Evolutionary conservation across 1,140 invertebrate genomes (phyloP), one percentile per base, ranked within the genome.

Genomic region (Drosophila simulans): DNA sequence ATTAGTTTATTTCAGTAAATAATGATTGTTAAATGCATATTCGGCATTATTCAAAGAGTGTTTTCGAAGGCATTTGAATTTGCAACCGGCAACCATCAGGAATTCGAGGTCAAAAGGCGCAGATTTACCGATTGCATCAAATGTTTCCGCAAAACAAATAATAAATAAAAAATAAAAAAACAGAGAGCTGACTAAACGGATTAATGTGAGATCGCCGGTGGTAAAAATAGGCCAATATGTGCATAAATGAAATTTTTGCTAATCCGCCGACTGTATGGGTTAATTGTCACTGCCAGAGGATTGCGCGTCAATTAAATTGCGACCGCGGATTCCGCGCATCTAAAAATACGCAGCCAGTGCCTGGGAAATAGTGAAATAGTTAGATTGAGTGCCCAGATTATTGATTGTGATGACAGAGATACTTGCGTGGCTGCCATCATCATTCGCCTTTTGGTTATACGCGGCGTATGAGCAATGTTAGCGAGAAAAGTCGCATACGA

Each of bases 181-280:
- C 25, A 10, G 25, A 4, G 7, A 5, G 15, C 10, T 40, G 64
- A 68, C 43, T 20, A 68, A 52, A 43, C 64, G 31, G 59, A 64
- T 64, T 68, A 68, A 65, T 64, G 52, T 25, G 59, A 15, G 5
- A 53, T 65, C 37, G 45, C 31, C 12, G 62, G 4, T 37, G n/a
- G 39, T 68, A 65, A 25, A 63, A 72, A 48, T 75, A 75, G 48
- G 25, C 49, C 39, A 68, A 68, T 70, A 70, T 68, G 55, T 70
- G 66, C 63, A 70, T 55, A 48, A 70, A 65, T 63, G 25, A 57
- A 56, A 35, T 51, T 37, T 37, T 49, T 43, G 27, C 66, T 68
- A 66, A 70, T 34, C 34, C 34, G 60, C 42, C 1, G 35, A 46
- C 31, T 68, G 64, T 42, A 35, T 22, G 25, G 17, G 35, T 64